Evolutionary conservation across 2,113 vertebrate genomes (phyloP), one percentile per base, ranked within the genome.

Genomic region (Aphyosemion australe): DNA sequence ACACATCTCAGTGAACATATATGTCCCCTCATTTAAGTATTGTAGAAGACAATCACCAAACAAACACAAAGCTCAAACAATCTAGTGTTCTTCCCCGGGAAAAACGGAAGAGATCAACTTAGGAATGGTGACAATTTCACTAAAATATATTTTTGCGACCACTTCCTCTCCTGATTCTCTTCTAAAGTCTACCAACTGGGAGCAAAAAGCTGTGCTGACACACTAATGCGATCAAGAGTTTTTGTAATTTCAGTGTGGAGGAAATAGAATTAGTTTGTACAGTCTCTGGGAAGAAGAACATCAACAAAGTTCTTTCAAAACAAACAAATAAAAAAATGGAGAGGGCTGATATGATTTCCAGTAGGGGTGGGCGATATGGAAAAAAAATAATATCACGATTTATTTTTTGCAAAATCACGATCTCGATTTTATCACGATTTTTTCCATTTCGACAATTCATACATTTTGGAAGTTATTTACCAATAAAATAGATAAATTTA

Each of bases 251-350:
- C 48, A 45, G 34, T 12, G 21, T 52, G n/a, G 21, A 72, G 14
- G 11, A 43, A 42, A 52, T n/a, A 4, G n/a, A 52, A 55, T 70
- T 61, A 60, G 58, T 75, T 74, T 79, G 62, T 67, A 58, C 76
- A 60, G 64, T 67, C 58, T 79, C 57, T 64, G 54, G 46, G 74
- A 8, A 57, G 62, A 58, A 68, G 61, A 65, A 78, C 31, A 79
- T 79, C 62, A 81, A 76, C 75, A 82, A 80, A 66, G 58, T 76
- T 59, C 41, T 54, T 69, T 68, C 26, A 52, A 76, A 76, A 72
- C 12, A 76, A 76, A 72, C 12, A 61, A 60, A 61, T 26, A 64
- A 58, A 10, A 75, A 59, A 76, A 20, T 20, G 32, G 62, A 78
- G 58, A 75, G n/a, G 60, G 53, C 79, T 81, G 13, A 74, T 57